Evolutionary conservation across 2,113 vertebrate genomes (phyloP).

Genomic region (Casuarius casuarius): DNA sequence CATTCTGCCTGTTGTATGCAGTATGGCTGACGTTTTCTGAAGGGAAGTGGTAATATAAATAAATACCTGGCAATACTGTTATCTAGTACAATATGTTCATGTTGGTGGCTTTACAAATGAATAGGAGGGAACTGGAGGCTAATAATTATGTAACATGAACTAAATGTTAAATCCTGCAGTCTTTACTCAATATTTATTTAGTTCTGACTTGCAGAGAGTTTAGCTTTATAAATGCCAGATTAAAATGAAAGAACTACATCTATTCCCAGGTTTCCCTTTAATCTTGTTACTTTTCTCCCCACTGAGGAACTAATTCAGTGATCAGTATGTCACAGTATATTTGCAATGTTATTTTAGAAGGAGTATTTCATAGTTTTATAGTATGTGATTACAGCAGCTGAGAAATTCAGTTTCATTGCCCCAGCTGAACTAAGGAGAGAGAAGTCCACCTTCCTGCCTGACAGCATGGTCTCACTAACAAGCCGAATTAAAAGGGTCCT

Average conservation of each 20-base stretch:
- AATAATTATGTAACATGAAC: conserved; percentile 58
- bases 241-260: conserved; percentile 39
- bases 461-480: conserved; percentile 59
- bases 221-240: conserved; percentile 45
- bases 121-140: conserved; percentile 40
- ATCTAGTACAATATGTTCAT: conserved; percentile 32
- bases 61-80: conserved; percentile 47
- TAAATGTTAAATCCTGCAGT: conserved; percentile 45
- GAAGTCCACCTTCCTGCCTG: conserved; percentile 63
- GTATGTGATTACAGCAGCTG: conserved; percentile 26
- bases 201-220: conserved; percentile 35
- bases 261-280: conserved; percentile 46
- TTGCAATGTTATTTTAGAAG: conserved; percentile 4
- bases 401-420: conserved; percentile 63
- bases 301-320: conserved; percentile 30
- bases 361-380: background rate
- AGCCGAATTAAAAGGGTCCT: conserved; percentile 52
- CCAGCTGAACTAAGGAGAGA: conserved; percentile 35
- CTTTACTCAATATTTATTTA: conserved; percentile 63
- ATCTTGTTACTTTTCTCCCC: conserved; percentile 31
- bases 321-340: conserved; percentile 2
- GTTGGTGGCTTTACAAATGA: conserved; percentile 56
- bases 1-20: background rate
- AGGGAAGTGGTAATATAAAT: conserved; percentile 36
- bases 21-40: conserved; percentile 15